Base-by-base conservation (phyloP, 2,113 vertebrate genomes). In the Ceratotherium simum region DNA sequence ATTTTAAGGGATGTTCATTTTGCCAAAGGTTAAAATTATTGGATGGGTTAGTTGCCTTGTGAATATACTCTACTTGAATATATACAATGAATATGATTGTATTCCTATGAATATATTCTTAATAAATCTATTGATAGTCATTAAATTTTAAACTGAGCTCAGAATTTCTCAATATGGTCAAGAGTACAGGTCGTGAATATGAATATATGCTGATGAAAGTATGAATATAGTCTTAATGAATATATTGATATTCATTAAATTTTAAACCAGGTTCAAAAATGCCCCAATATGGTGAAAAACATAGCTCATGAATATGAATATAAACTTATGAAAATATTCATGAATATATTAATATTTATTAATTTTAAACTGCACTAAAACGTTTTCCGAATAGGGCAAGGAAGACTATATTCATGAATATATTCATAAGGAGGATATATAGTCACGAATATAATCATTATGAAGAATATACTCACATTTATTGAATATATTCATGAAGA, bases 341-440 rank as follows among this genome's bases (percentile, higher is more conserved):
- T 98, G 96, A 98, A 97, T 97, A 96, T 98, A 97, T 98, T 98
- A 95, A 86, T 97, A 94, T 92, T 96, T 94, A 98, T 98, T 98
- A 97, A 97, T 98, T 98, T 98, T 96, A 97, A 97, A 97, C 94
- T 95, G 80, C 76, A n/a, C 98, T 98, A 97, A 97, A 97, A 96
- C n/a, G 6, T 96, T 98, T 97, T 98, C 97, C 97, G 97, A 97
- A 42, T 88, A 97, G 97, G 73, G 92, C 78, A 97, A 65, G 95
- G 85, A 95, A 97, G 95, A 98, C 87, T 98, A 86, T 98, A 98
- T 96, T 97, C 86, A 92, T 98, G 94, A 98, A 97, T 98, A 65
- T 96, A 98, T 98, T 98, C 90, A 98, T 97, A 93, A 95, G 91
- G 75, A 97, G 72, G 78, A 73, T 98, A 97, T 98, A 92, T 98